Conservation (phyloP, 2,113 vertebrate species). For the Atractosteus spatula region DNA sequence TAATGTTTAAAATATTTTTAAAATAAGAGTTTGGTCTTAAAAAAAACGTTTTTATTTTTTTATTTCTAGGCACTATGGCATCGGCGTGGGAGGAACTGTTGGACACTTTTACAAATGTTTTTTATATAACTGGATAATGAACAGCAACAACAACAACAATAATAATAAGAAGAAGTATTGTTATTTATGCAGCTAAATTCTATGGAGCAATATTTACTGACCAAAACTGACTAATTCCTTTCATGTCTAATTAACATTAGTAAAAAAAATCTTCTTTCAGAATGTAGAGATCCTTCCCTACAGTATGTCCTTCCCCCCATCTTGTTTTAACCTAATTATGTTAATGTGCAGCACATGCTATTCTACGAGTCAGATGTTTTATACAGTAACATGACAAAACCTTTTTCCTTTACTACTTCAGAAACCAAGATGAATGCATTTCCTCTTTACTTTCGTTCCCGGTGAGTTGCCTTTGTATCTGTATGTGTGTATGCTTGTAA, state of each 20-base stretch:
- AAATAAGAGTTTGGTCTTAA: too few relatives aligned
- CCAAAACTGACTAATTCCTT: neutral
- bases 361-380: conserved; percentile 60
- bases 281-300: conserved; percentile 18
- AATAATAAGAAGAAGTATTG: too few relatives aligned
- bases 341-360: conserved; percentile 65
- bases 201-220: too few relatives aligned
- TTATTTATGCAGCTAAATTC: too few relatives aligned
- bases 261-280: conserved; percentile 31
- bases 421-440: conserved; percentile 57
- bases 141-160: too few relatives aligned
- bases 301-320: conserved; percentile 27
- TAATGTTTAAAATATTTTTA: too few relatives aligned
- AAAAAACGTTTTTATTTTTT: too few relatives aligned
- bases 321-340: conserved; percentile 57
- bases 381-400: conserved; percentile 53
- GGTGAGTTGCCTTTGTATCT: conserved; percentile 50
- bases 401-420: conserved; percentile 38
- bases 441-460: conserved; percentile 64
- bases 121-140: too few relatives aligned
- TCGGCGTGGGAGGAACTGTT: too few relatives aligned
- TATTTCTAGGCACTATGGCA: too few relatives aligned
- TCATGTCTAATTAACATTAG: conserved; percentile 15
- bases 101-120: too few relatives aligned
- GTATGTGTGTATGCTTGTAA: too few relatives aligned